Base-by-base conservation (phyloP, 2,888 invertebrate species). In the Megaustenia siamemsis region DNA sequence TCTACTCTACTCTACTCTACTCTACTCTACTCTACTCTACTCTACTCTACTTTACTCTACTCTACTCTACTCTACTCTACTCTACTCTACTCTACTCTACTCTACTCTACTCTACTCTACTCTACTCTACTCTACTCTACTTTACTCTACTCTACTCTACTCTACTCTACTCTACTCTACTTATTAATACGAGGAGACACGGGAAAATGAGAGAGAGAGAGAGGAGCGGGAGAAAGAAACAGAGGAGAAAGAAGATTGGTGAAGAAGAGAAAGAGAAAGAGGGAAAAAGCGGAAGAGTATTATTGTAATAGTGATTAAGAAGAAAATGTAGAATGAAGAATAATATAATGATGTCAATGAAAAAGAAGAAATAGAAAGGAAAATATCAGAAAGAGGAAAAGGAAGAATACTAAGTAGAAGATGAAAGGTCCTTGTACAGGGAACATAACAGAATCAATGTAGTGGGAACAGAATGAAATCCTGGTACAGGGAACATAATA, bases 1-100 rank as follows among this genome's bases (percentile, higher is more conserved):
- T 77, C 76, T 77, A 32, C 56, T 56, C 56, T 32, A 32, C 76
- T 77, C 76, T 77, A 28, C 56, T 53, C 56, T 21, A 12, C 56
- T 21, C 56, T 53, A 12, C 56, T 53, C 56, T 21, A 12, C 56
- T 21, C 12, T 53, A 53, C 56, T 53, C 56, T 53, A 12, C 56
- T 53, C 56, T 21, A 53, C 21, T 53, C 56, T 21, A 18, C 56
- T 21, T 53, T 53, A 12, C 56, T 21, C 56, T 53, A 18, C 56
- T 18, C 56, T 18, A 21, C 21, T 21, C 21, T 53, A 53, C 56
- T 53, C 56, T 21, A 18, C 56, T n/a, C n/a, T n/a, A n/a, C n/a
- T n/a, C n/a, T n/a, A n/a, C n/a, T n/a, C n/a, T n/a, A n/a, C n/a
- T n/a, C n/a, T n/a, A n/a, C n/a, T n/a, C n/a, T n/a, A n/a, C n/a